Percentiles rank a stretch among this genome's conserved stretches.
phyloP scores from a whole-genome alignment of 2,888 invertebrate species.

The Idaea dimidiata region DNA sequence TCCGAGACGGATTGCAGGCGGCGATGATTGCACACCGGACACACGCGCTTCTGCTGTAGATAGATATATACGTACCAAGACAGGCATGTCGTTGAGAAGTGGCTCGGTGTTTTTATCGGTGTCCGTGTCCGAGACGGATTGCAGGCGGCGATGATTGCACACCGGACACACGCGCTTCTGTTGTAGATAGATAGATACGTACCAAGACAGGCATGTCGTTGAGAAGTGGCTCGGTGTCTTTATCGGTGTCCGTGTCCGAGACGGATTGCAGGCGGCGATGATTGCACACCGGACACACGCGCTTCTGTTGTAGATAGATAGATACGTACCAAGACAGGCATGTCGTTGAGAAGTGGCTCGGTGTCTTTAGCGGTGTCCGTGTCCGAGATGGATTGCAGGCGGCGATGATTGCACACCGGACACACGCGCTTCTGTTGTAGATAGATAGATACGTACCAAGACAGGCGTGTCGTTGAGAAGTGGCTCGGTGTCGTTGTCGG shows the following conservation, averaged over 20 bases:
- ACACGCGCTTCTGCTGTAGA: conserved; percentile 96
- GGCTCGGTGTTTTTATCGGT: conserved; percentile 57
- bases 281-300: conserved; percentile 93
- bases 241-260: conserved; percentile 41
- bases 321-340: conserved; percentile 13
- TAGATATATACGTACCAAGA: conserved; percentile 9
- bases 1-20: conserved; percentile 41
- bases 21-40: conserved; percentile 96
- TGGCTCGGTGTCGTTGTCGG: conserved; percentile 56
- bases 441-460: conserved; percentile 7
- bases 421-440: too few relatives aligned
- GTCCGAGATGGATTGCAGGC: conserved; percentile 41
- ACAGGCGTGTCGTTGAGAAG: conserved; percentile 36
- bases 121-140: conserved; percentile 40
- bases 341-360: conserved; percentile 46
- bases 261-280: conserved; percentile 38
- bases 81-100: conserved; percentile 36
- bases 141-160: conserved; percentile 87
- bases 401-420: conserved; percentile 97
- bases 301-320: too few relatives aligned
- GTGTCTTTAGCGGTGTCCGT: conserved; percentile 43
- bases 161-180: conserved; percentile 97
- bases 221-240: conserved; percentile 54
- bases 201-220: conserved; percentile 22
- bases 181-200: conserved; percentile 79